A percentile compares a stretch with the other conserved stretches of the same genome.
These are phyloP conservation scores for Tragelaphus scriptus DNA, from an alignment of 2,113 vertebrate species.

Conservation along the genomic window DNA sequence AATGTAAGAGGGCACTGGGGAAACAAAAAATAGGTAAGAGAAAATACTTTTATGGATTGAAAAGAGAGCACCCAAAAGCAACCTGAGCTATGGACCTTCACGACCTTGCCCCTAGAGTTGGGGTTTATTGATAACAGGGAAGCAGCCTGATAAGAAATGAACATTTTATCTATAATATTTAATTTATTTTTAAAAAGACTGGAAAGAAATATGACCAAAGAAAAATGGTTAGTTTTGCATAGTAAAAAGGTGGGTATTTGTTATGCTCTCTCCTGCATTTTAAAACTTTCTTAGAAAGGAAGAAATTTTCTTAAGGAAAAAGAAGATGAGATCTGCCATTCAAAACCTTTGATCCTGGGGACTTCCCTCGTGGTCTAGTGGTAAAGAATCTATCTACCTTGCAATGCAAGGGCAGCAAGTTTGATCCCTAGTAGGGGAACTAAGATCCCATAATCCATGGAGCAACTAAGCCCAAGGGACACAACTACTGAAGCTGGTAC, in stretches of 20 bases:
- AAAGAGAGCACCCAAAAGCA: not conserved
- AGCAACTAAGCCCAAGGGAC: not conserved
- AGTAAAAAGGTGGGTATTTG: not conserved
- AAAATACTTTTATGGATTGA: not conserved
- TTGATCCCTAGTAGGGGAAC: not conserved
- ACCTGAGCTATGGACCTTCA: not conserved
- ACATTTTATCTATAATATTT: not conserved
- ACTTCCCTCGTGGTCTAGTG: not conserved
- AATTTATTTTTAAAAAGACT: not conserved
- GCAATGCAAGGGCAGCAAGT: not conserved
- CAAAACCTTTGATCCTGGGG: not conserved
- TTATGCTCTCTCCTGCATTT: not conserved
- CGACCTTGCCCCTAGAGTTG: not conserved
- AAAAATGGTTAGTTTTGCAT: not conserved
- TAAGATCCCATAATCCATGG: not conserved
- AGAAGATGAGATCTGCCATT: not conserved
- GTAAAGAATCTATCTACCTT: not conserved
- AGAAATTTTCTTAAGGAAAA: not conserved
- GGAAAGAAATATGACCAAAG: not conserved
- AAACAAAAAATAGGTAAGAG: not conserved
- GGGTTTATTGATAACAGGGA: not conserved
- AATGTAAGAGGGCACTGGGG: not conserved
- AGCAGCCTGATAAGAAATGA: not conserved
- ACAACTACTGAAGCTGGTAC: not conserved
- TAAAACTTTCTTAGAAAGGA: not conserved